Conservation (phyloP, 2,797 vertebrate species). For the Bovichtus variegatus region DNA sequence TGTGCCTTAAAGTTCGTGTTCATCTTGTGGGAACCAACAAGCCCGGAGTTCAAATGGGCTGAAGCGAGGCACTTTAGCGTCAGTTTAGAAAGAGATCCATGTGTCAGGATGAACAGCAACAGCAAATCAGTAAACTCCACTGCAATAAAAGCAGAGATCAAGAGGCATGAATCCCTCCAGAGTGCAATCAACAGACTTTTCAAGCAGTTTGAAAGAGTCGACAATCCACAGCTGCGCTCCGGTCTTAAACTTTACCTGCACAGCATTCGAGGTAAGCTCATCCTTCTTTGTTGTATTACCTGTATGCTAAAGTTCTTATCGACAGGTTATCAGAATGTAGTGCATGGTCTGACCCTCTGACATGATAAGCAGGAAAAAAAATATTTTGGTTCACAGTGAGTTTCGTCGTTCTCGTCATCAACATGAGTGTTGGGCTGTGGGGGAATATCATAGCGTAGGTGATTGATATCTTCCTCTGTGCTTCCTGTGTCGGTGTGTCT, state of each 20-base stretch:
- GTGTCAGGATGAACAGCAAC: slow-evolving; percentile 82
- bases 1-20: slow-evolving; percentile 21
- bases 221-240: slow-evolving; percentile 84
- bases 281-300: not conserved
- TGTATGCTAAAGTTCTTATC: not conserved
- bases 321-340: not conserved
- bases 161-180: slow-evolving; percentile 87
- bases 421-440: not conserved
- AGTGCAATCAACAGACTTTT: slow-evolving; percentile 85
- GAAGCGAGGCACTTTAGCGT: slow-evolving; percentile 60
- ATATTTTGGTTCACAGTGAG: not conserved
- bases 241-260: slow-evolving; percentile 87
- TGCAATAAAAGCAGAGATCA: slow-evolving; percentile 90
- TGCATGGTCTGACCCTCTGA: not conserved
- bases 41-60: slow-evolving; percentile 77
- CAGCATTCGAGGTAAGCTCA: slow-evolving; percentile 87
- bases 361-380: not conserved
- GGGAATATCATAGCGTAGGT: slow-evolving; percentile 17
- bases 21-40: slow-evolving; percentile 40
- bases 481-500: slow-evolving; percentile 62
- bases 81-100: slow-evolving; percentile 46
- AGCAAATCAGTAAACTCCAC: slow-evolving; percentile 79
- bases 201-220: slow-evolving; percentile 88
- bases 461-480: slow-evolving; percentile 54
- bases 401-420: not conserved